Base-by-base conservation (phyloP, 2,888 invertebrate species). In the Chorisops tibialis region DNA sequence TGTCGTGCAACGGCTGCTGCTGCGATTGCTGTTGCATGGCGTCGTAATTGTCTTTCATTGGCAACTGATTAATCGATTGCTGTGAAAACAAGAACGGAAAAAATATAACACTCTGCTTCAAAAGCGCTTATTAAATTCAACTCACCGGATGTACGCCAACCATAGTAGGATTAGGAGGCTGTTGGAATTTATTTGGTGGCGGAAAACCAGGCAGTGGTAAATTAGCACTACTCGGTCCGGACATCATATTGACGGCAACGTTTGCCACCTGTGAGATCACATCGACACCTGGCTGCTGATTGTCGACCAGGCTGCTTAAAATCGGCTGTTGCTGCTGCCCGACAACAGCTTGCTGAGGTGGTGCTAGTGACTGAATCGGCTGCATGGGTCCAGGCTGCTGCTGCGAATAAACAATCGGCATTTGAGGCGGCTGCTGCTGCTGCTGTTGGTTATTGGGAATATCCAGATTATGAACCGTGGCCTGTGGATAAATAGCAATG, bases 161-260 rank as follows among this genome's bases (percentile, higher is more conserved):
- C 56, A 65, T 14, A 5, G 59, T 37, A 9, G 61, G 43, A 58
- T 54, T 60, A 5, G 39, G 35, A 35, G 52, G 30, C 37, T 22
- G 52, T 19, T 48, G 38, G 51, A 61, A 61, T 52, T 61, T 61
- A 37, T 16, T 54, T 19, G 5, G 30, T 30, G 41, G 52, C 22
- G 21, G 48, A 21, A 65, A 65, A 16, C 61, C 65, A n/a, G 65
- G 63, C 43, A 65, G 16, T 21, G 63, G 54, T 16, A 63, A 61
- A 59, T 43, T 63, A 1, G 54, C 59, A 24, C 63, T 61, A 49
- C 41, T 43, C 18, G 65, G 63, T 4, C 58, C 65, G 12, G 59
- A 30, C 24, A 65, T 59, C 6, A 65, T 6, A 21, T 61, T 61
- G 19, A 30, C 61, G 19, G 50, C 30, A n/a, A n/a, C n/a, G 51